Percentiles rank a stretch among this genome's conserved stretches.
Evolutionary conservation across 2,113 vertebrate genomes (phyloP).

Genomic region (Sula dactylatra): DNA sequence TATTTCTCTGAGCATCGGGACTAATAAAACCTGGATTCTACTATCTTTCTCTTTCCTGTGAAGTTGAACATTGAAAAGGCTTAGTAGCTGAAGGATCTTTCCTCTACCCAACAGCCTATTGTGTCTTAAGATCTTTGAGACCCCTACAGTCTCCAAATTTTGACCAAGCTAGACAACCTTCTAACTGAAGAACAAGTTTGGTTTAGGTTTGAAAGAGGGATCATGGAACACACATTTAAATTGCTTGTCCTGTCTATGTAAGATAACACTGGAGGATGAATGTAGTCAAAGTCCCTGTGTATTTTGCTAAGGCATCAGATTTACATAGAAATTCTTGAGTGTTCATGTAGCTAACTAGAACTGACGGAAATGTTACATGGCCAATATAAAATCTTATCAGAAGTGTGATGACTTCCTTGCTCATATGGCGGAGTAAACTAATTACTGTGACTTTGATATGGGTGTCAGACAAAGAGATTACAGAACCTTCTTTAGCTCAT

Average conservation of each 20-base stretch:
- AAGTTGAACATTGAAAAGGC: background rate
- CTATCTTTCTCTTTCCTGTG: background rate
- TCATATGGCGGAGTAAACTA: background rate
- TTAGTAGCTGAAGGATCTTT: background rate
- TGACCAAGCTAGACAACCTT: background rate
- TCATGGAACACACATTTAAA: background rate
- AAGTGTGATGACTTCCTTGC: background rate
- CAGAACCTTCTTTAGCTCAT: background rate
- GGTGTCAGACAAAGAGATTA: background rate
- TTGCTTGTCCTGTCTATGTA: background rate
- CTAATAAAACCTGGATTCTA: background rate
- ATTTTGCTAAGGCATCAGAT: background rate
- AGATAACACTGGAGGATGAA: background rate
- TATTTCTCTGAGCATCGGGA: background rate
- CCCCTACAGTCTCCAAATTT: background rate
- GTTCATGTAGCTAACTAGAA: background rate
- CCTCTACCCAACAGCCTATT: background rate
- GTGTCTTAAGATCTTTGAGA: background rate
- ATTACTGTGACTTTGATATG: background rate
- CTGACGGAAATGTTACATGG: background rate
- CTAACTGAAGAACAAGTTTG: background rate
- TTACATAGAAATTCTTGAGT: background rate
- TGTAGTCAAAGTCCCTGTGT: background rate
- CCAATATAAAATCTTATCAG: background rate
- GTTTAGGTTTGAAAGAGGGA: background rate